A percentile compares a stretch with the other conserved stretches of the same genome.
Conservation (phyloP, 2,888 invertebrate genomes). For the Athetis lepigone region DNA sequence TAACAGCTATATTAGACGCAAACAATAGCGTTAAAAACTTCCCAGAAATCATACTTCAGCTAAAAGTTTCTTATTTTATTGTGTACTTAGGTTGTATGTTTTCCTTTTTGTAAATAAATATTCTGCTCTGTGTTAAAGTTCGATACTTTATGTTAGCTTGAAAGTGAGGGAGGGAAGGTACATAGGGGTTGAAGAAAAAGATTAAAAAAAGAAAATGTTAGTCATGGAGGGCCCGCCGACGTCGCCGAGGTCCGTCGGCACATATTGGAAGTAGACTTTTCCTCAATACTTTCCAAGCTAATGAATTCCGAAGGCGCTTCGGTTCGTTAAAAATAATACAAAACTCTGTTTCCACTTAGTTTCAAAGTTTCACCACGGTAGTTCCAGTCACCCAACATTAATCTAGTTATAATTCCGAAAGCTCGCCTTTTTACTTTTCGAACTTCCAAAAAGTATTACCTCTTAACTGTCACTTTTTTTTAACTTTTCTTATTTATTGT, state of each 20-base stretch:
- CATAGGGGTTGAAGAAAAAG: slow-evolving; percentile 31
- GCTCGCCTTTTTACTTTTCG: slow-evolving; percentile 71
- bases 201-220: slow-evolving; percentile 38
- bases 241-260: slow-evolving; percentile 61
- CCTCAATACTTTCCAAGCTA: slow-evolving; percentile 79
- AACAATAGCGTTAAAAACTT: slow-evolving; percentile 49
- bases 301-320: slow-evolving; percentile 86
- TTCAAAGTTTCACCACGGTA: slow-evolving; percentile 81
- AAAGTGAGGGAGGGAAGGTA: slow-evolving; percentile 8
- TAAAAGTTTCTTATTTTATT: slow-evolving; percentile 52
- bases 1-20: slow-evolving; percentile 35
- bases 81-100: slow-evolving; percentile 36
- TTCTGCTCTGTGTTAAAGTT: slow-evolving; percentile 39
- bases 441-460: slow-evolving; percentile 76
- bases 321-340: slow-evolving; percentile 87
- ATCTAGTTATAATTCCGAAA: slow-evolving; percentile 84
- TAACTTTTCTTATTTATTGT: slow-evolving; percentile 73
- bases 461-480: slow-evolving; percentile 73
- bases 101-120: slow-evolving; percentile 42
- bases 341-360: slow-evolving; percentile 82
- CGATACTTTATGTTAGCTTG: slow-evolving; percentile 24
- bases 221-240: slow-evolving; percentile 12
- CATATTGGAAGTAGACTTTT: slow-evolving; percentile 77
- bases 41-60: slow-evolving; percentile 35
- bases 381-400: slow-evolving; percentile 87